A percentile compares a stretch with the other conserved stretches of the same genome.
These are phyloP conservation scores for Papilio polyxenes DNA, from an alignment of 1,140 invertebrate genomes.

Conservation along the genomic window DNA sequence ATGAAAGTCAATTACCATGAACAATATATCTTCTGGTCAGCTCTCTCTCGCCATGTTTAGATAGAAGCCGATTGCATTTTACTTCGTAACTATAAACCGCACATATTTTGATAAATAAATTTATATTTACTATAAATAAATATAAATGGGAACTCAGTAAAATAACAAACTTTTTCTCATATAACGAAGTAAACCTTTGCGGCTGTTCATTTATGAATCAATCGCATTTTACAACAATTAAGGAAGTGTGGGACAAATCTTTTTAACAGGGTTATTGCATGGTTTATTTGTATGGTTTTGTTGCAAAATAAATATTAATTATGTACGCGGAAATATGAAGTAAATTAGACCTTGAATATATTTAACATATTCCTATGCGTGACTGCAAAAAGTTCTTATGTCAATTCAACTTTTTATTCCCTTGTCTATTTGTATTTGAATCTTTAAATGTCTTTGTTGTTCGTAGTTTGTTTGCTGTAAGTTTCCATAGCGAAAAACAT, in stretches of 20 bases:
- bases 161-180: too few relatives aligned
- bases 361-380: conserved; percentile 1
- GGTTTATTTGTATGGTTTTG: too few relatives aligned
- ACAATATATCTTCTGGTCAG: conserved; percentile 3
- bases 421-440: background rate
- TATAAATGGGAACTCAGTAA: too few relatives aligned
- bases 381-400: background rate
- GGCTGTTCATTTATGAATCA: too few relatives aligned
- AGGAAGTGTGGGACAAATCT: too few relatives aligned
- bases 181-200: too few relatives aligned
- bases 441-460: background rate
- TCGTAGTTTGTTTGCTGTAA: background rate
- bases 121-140: too few relatives aligned
- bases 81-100: background rate
- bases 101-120: background rate
- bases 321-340: background rate
- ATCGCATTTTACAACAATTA: too few relatives aligned
- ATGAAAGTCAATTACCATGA: conserved; percentile 24
- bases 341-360: background rate
- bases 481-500: too few relatives aligned
- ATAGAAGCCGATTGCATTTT: background rate
- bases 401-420: background rate
- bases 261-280: background rate
- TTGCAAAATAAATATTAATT: too few relatives aligned
- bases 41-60: conserved; percentile 8